Base-by-base conservation (phyloP, 2,113 vertebrate genomes). In the Todiramphus saurophagus region DNA sequence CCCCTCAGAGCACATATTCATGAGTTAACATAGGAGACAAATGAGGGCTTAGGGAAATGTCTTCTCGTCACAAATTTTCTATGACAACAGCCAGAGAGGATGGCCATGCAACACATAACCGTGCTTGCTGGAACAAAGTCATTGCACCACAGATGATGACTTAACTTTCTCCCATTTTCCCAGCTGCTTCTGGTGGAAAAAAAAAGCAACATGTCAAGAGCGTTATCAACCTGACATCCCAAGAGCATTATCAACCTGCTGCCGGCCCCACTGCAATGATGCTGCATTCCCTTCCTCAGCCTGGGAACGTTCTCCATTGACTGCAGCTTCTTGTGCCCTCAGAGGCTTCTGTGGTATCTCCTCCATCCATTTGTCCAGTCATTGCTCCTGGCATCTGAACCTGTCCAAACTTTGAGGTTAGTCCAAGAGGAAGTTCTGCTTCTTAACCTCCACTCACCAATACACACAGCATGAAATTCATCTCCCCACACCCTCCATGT, bases 261-360 rank as follows among this genome's bases (percentile, higher is more conserved):
- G 30, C 31, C 16, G 27, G 58, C 33, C 25, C 28, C 9, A 1
- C 24, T 16, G 50, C 51, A 62, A 33, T 0, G 0, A 41, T 8
- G 4, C 31, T 55, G 48, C 13, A 6, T 2, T 58, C 76, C 70
- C n/a, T 55, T 6, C 28, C 50, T 35, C 3, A 5, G 30, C 18
- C 37, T 58, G 37, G 33, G 48, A 82, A 91, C 0, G 0, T 16
- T 16, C 9, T 62, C 69, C 27, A 46, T 16, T 2, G 1, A 2
- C 50, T 25, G 31, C 59, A 73, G 67, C 28, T 60, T 41, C 62
- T 44, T 56, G 20, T 60, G 24, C 21, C 9, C 1, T 43, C 55
- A 41, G 18, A 81, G 37, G 31, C 4, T 46, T 41, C 21, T 44
- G 59, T 25, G 41, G 64, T 68, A 77, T 31, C 60, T 77, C 59